These are phyloP conservation scores for Sandelia bainsii DNA, from an alignment of 2,797 vertebrate species.

Conservation along the genomic window DNA sequence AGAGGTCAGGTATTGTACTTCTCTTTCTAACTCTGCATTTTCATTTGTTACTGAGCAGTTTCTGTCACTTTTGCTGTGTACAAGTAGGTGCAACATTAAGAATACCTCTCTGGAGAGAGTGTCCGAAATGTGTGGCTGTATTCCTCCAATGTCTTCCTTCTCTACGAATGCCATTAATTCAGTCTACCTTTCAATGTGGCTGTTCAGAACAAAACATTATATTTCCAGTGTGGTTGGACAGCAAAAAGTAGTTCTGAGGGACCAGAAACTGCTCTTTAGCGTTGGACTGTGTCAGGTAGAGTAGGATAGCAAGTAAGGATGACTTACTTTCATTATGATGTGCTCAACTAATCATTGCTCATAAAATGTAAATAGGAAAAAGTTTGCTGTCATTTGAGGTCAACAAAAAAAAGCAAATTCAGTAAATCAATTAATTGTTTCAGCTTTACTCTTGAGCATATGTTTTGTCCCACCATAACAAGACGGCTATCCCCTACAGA, in stretches of 20 bases:
- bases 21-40: neutral
- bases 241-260: neutral
- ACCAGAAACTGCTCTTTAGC: neutral
- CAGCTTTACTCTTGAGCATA: neutral
- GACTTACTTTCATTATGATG: too few species aligned
- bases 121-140: too few species aligned
- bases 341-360: neutral
- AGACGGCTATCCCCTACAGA: constrained; percentile 12
- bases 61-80: neutral
- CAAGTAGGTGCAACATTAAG: neutral
- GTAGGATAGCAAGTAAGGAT: too few species aligned
- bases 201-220: neutral
- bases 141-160: too few species aligned
- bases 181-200: neutral
- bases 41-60: neutral
- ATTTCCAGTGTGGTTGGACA: neutral
- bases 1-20: neutral
- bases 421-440: neutral
- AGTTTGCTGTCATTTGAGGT: neutral
- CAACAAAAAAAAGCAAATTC: neutral
- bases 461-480: constrained; percentile 34
- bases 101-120: too few species aligned
- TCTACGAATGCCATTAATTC: too few species aligned
- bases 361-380: neutral
- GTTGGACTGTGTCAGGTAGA: neutral